These are phyloP conservation scores for Petroica traversi DNA, from an alignment of 2,113 vertebrate species.

Conservation along the genomic window DNA sequence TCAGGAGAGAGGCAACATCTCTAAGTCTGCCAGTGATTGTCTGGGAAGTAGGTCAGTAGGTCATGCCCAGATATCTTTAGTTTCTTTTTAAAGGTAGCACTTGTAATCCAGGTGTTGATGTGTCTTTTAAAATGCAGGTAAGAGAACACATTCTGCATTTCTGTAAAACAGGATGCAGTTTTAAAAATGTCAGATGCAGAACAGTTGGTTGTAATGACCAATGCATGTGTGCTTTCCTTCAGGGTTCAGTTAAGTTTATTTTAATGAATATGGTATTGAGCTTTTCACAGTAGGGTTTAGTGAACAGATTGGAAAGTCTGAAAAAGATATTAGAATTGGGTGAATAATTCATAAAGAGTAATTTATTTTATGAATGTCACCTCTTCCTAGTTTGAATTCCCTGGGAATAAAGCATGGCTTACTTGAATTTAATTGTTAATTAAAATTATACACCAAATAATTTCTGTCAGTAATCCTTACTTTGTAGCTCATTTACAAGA, in stretches of 20 bases:
- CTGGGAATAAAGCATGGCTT: not conserved
- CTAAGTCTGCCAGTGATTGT: not conserved
- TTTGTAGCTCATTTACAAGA: not conserved
- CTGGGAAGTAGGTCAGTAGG: slow-evolving; percentile 44
- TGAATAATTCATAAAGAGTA: slow-evolving; percentile 56
- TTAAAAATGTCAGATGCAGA: not conserved
- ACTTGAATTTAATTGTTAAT: slow-evolving; percentile 20
- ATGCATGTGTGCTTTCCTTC: not conserved
- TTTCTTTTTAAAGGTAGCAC: not conserved
- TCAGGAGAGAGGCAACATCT: not conserved
- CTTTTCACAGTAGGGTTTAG: slow-evolving; percentile 21
- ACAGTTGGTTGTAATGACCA: not conserved
- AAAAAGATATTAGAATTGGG: slow-evolving; percentile 14
- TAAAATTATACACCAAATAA: slow-evolving; percentile 13
- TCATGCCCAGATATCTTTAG: not conserved
- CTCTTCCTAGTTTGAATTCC: slow-evolving; percentile 32
- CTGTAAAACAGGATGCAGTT: not conserved
- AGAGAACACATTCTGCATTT: not conserved
- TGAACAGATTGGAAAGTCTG: slow-evolving; percentile 38
- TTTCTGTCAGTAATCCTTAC: not conserved
- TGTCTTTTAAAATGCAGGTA: not conserved
- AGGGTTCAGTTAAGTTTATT: slow-evolving; percentile 19
- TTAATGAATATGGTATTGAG: slow-evolving; percentile 31
- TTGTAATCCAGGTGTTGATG: not conserved
- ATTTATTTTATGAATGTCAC: slow-evolving; percentile 46